Evolutionary conservation across 1,140 invertebrate species (phyloP), one percentile per base, ranked within the genome.

Genomic region (Zelostemma sp.): DNA sequence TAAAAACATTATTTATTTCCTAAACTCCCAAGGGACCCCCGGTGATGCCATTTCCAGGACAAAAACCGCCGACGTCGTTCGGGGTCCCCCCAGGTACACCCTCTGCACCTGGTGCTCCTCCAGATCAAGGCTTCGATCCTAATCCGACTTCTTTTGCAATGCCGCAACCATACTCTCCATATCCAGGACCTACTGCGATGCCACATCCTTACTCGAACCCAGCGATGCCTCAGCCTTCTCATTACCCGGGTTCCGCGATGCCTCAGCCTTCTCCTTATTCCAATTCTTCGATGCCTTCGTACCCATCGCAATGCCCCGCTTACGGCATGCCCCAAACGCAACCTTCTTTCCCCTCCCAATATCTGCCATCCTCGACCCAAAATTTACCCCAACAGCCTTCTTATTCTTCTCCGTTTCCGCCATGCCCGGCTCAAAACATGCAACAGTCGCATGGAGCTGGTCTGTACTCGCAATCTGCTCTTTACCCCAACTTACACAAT

Each of bases 11-110:
- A 8, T 51, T 18, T 61, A 40, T 68, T 72, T 65, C 48, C 45
- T 62, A 25, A 28, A 50, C 18, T 41, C 53, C 59, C 16, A 83
- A 85, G 82, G 82, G 81, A 25, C 79, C 79, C 53, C 80, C 81
- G 58, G 72, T 73, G 56, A 62, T 62, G 67, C 77, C 75, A 40
- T 83, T 77, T 54, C 75, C 77, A 43, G 80, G 77, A 76, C 76
- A 74, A 73, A 77, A 68, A 60, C 73, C 80, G 64, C 82, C 82
- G 53, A 84, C 73, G 11, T 80, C 80, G 16, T 84, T 84, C 67
- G 82, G 82, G 28, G 59, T 59, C 75, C 80, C 78, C 67, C 76
- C 82, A 68, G 81, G 81, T 51, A 72, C 78, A 74, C 79, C 81
- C 50, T 78, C 81, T 76, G 80, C 76, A 71, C 74, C 79, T n/a